Evolutionary conservation across 2,888 invertebrate species (phyloP).

Genomic region (Arrhopalites spinosus): DNA sequence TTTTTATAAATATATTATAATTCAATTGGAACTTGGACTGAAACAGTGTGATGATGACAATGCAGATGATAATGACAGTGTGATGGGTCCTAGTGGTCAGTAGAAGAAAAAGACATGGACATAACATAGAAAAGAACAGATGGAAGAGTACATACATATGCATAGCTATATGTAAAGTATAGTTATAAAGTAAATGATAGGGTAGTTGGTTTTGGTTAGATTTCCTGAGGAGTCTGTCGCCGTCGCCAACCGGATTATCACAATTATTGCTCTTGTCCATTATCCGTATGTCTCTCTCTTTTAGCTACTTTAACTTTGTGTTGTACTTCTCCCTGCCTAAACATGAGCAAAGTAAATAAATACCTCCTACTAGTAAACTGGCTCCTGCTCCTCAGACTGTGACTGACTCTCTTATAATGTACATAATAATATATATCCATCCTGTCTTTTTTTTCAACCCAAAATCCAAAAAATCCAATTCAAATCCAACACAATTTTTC

Average conservation of each 20-base stretch:
- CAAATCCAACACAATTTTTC: too few relatives aligned
- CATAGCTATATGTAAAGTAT: not conserved
- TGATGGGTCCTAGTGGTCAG: too few relatives aligned
- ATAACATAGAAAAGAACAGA: not conserved
- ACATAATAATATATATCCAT: not conserved
- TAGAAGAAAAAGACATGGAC: too few relatives aligned
- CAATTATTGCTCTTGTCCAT: conserved; percentile 39
- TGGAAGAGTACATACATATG: not conserved
- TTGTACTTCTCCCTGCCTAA: not conserved
- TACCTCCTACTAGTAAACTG: conserved; percentile 29
- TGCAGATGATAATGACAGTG: too few relatives aligned
- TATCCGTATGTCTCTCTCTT: conserved; percentile 24
- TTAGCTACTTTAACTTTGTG: not conserved
- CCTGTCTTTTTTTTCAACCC: conserved; percentile 5
- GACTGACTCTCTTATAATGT: conserved; percentile 17
- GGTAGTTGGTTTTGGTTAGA: not conserved
- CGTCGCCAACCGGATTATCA: conserved; percentile 38
- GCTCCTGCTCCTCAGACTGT: conserved; percentile 40
- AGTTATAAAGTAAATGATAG: not conserved
- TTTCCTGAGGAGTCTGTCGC: conserved; percentile 37
- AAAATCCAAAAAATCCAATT: too few relatives aligned
- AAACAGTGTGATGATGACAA: too few relatives aligned
- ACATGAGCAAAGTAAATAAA: conserved; percentile 26
- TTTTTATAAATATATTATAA: too few relatives aligned
- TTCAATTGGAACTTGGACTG: not conserved